Conservation (phyloP, 1,140 invertebrate genomes). For the Linepithema humile region DNA sequence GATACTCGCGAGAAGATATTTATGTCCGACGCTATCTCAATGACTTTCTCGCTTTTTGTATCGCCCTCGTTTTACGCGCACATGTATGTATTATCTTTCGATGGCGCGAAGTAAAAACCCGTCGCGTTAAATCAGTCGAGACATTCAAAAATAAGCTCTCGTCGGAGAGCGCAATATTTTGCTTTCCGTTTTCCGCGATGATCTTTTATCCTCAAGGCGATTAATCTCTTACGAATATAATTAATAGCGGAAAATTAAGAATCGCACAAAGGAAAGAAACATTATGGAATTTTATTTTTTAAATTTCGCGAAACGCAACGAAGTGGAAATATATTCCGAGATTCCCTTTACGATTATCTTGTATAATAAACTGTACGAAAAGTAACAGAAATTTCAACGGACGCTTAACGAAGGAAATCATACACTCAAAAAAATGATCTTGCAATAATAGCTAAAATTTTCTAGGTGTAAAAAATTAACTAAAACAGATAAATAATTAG, state of each 20-base stretch:
- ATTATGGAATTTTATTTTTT: neutral
- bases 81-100: slow-evolving; percentile 26
- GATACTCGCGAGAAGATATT: slow-evolving; percentile 56
- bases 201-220: neutral
- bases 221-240: neutral
- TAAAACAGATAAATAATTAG: too few relatives aligned
- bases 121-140: slow-evolving; percentile 28
- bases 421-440: neutral
- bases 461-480: too few relatives aligned
- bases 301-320: neutral
- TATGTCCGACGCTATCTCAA: slow-evolving; percentile 45
- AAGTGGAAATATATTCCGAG: neutral
- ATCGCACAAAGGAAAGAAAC: neutral
- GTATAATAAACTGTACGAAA: neutral
- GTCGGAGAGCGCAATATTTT: neutral
- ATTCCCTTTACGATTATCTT: neutral
- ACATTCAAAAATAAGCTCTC: slow-evolving; percentile 42
- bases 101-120: slow-evolving; percentile 43
- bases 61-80: slow-evolving; percentile 8
- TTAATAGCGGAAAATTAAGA: neutral
- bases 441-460: too few relatives aligned
- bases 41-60: slow-evolving; percentile 55
- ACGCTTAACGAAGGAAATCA: too few relatives aligned
- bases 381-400: too few relatives aligned
- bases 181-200: neutral